phyloP scores from a whole-genome alignment of 1,140 invertebrate genomes.

The Nautilus pompilius region DNA sequence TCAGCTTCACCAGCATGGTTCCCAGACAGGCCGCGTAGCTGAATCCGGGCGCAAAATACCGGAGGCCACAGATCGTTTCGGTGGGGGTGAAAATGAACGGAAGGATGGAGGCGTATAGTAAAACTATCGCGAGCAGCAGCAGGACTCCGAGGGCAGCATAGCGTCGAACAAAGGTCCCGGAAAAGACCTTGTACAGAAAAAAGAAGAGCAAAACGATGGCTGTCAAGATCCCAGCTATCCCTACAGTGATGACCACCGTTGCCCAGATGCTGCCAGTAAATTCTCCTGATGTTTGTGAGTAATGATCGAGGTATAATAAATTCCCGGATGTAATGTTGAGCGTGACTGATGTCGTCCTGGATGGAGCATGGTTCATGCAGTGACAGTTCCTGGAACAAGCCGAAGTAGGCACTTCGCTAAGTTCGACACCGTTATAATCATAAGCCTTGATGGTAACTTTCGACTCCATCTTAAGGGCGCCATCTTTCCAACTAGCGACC shows the following conservation, averaged over 20 bases:
- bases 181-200: slow-evolving; percentile 58
- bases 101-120: slow-evolving; percentile 59
- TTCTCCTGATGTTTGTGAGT: slow-evolving; percentile 15
- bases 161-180: slow-evolving; percentile 59
- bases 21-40: slow-evolving; percentile 61
- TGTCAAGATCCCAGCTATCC: slow-evolving; percentile 34
- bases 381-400: no score
- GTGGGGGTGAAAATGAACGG: slow-evolving; percentile 60
- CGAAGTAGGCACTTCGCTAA: slow-evolving; percentile 13
- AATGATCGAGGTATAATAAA: no score
- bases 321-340: no score
- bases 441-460: slow-evolving; percentile 15
- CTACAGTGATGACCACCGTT: slow-evolving; percentile 28
- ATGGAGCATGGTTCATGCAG: no score
- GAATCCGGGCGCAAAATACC: slow-evolving; percentile 59
- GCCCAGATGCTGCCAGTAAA: slow-evolving; percentile 35
- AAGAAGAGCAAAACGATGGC: slow-evolving; percentile 57
- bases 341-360: no score
- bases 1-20: slow-evolving; percentile 60
- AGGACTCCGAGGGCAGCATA: slow-evolving; percentile 60
- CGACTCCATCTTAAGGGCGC: slow-evolving; percentile 7
- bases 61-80: slow-evolving; percentile 52
- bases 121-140: slow-evolving; percentile 55
- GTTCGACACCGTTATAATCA: slow-evolving; percentile 6
- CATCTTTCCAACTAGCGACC: slow-evolving; percentile 26